Conservation (phyloP, 2,888 invertebrate species). For the Galerucella nymphaeae region DNA sequence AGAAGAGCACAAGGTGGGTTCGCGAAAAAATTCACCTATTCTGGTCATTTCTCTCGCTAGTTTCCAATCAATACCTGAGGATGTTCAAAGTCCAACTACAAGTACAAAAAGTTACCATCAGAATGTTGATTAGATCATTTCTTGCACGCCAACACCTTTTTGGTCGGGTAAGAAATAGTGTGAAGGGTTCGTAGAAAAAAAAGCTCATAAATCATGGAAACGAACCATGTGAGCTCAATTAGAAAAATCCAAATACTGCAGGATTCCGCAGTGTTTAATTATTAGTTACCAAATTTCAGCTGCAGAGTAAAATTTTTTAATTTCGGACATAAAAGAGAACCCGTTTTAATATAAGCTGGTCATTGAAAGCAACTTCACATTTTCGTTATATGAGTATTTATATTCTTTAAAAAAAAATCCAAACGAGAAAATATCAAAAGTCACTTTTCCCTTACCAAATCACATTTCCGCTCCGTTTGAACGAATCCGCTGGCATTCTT, state of each 20-base stretch:
- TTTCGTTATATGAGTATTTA: background rate
- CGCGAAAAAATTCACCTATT: too few species aligned
- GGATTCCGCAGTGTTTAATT: background rate
- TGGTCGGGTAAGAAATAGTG: too few species aligned
- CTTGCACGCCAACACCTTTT: too few species aligned
- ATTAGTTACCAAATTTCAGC: background rate
- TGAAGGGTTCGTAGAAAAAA: too few species aligned
- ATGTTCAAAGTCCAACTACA: too few species aligned
- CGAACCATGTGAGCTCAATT: background rate
- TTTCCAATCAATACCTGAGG: too few species aligned
- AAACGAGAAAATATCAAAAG: conserved; percentile 27
- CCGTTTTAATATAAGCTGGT: background rate
- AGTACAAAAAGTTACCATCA: too few species aligned
- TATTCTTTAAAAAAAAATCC: background rate
- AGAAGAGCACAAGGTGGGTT: too few species aligned
- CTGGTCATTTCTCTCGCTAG: too few species aligned
- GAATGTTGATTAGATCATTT: too few species aligned
- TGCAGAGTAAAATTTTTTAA: background rate
- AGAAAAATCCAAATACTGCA: background rate
- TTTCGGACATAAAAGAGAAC: background rate
- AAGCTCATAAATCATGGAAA: too few species aligned
- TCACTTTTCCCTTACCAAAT: conserved; percentile 38
- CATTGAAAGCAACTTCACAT: background rate
- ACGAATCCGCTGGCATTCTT: conserved; percentile 28
- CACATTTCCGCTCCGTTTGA: conserved; percentile 35